These are phyloP conservation scores for Picathartes gymnocephalus DNA, from an alignment of 2,113 vertebrate species.

Conservation along the genomic window DNA sequence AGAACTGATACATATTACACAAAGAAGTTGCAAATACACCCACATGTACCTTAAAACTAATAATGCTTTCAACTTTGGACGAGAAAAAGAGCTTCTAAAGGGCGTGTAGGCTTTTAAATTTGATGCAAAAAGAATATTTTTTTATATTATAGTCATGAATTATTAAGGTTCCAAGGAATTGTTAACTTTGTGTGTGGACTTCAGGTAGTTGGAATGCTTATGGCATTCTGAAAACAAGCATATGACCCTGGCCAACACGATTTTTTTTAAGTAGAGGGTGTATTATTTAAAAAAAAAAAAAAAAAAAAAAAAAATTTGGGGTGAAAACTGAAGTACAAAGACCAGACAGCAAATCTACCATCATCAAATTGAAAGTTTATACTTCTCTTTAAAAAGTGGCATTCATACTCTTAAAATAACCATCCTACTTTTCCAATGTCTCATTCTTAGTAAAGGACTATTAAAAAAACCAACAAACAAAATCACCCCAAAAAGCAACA, in stretches of 20 bases:
- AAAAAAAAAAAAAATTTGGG: too few species aligned
- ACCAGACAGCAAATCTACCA: neutral
- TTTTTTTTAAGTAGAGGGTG: neutral
- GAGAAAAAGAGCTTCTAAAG: neutral
- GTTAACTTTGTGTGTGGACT: neutral
- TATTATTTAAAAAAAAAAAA: neutral
- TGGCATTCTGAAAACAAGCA: neutral
- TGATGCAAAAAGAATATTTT: neutral
- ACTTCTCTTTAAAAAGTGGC: neutral
- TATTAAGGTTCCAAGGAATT: neutral
- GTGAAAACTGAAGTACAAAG: neutral
- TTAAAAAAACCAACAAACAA: neutral
- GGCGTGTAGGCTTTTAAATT: neutral
- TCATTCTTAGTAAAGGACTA: neutral
- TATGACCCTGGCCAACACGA: neutral
- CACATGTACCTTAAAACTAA: neutral
- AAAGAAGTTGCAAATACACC: neutral
- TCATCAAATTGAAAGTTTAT: neutral
- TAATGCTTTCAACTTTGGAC: neutral
- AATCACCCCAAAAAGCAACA: neutral
- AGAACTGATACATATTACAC: neutral
- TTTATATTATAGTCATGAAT: neutral
- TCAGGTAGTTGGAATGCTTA: neutral
- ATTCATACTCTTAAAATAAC: neutral
- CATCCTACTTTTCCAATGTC: neutral